Conservation (phyloP, 2,113 vertebrate species). For the Rafetus swinhoei region DNA sequence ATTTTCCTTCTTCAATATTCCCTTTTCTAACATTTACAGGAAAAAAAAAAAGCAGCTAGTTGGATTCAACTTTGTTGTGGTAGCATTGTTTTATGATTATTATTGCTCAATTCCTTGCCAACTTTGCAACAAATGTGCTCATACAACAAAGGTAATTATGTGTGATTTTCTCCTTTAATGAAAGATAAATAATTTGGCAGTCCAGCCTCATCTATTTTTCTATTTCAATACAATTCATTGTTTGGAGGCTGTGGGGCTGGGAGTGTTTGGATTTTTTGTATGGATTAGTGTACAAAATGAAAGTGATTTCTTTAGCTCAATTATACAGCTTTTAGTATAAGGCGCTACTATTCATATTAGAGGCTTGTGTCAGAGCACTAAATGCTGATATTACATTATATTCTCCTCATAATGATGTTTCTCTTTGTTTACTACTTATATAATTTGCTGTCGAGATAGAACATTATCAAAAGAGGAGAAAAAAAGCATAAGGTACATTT, state of each 20-base stretch:
- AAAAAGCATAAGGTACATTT: conserved; percentile 55
- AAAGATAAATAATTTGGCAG: conserved; percentile 77
- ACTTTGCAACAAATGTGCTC: conserved; percentile 63
- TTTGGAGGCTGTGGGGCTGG: conserved; percentile 20
- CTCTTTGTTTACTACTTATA: conserved; percentile 59
- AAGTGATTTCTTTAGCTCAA: conserved; percentile 44
- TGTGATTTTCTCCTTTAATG: conserved; percentile 75
- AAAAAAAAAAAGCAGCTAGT: conserved; percentile 25
- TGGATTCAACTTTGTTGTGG: conserved; percentile 58
- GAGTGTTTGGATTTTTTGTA: conserved; percentile 1
- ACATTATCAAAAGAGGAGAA: conserved; percentile 48
- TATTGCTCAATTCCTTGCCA: conserved; percentile 56
- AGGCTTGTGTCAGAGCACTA: conserved; percentile 55
- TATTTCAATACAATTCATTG: conserved; percentile 61
- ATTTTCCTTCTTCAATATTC: conserved; percentile 30
- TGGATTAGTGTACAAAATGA: conserved; percentile 42
- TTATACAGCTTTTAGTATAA: conserved; percentile 51
- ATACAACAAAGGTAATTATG: conserved; percentile 72
- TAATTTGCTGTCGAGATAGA: conserved; percentile 48
- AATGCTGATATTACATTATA: conserved; percentile 28
- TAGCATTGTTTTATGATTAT: conserved; percentile 60
- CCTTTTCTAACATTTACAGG: conserved; percentile 42
- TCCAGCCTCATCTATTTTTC: conserved; percentile 58
- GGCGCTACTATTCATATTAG: conserved; percentile 13
- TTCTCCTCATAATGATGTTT: conserved; percentile 49